Base-by-base conservation (phyloP, 2,797 vertebrate species). In the Acanthurus lineatus region DNA sequence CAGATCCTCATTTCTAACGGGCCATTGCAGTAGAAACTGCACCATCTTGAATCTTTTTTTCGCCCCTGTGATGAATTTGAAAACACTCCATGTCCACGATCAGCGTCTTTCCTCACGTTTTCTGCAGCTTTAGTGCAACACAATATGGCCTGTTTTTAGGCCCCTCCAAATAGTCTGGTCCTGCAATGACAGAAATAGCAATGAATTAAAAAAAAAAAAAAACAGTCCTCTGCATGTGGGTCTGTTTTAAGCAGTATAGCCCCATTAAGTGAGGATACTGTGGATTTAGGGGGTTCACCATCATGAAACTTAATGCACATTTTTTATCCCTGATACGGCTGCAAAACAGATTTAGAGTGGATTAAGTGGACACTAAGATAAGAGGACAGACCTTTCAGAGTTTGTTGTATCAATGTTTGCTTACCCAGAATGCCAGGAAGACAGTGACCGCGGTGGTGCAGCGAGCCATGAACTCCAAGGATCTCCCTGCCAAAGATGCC, bases 401-500 rank as follows among this genome's bases (percentile, higher is more conserved):
- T 70, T 78, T 73, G 49, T 62, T 75, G 45, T n/a, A 71, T 58
- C 2, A 16, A 10, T 84, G 22, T 83, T 44, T 85, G 67, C 84
- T 76, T 86, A 38, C 71, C 40, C 87, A 97, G 95, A 86, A 97
- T 96, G 96, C 79, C 86, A 91, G 90, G 92, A 82, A 80, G 91
- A 83, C 89, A 82, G 93, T 93, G 94, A 90, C 71, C 44, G 84
- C 68, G 81, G 82, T 67, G 83, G 82, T 88, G 88, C 81, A 86
- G 91, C 72, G 53, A 92, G 78, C 84, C 91, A 99, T 99, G 98
- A 97, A 97, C 90, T 92, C 96, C 15, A 96, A 96, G 79, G 93
- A 96, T 1, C 93, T 93, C 77, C 94, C 96, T 79, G 92, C 95
- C 76, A 95, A 95, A 88, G 95, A 96, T 91, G 95, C 95, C 12